Conservation (phyloP, 2,797 vertebrate species). For the Eupleurogrammus muticus region DNA sequence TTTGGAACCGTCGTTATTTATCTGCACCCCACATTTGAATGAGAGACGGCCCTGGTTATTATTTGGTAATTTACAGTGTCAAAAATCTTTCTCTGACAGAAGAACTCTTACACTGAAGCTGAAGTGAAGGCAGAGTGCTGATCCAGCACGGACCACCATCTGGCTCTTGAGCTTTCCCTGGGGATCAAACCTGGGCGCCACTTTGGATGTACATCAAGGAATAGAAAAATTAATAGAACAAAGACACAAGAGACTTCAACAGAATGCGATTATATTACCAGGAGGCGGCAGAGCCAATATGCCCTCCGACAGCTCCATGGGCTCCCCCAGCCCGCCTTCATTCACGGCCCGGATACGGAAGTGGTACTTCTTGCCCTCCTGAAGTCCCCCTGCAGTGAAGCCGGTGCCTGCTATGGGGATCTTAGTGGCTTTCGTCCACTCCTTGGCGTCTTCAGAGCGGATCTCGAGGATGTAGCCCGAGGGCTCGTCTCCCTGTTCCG, state of each 20-base stretch:
- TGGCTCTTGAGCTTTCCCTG: slow-evolving; percentile 80
- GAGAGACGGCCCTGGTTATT: too few species aligned
- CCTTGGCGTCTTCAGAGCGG: slow-evolving; percentile 67
- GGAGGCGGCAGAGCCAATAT: slow-evolving; percentile 75
- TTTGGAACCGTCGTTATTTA: too few species aligned
- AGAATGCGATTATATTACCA: slow-evolving; percentile 62
- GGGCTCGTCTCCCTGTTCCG: slow-evolving; percentile 64
- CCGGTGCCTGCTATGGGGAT: slow-evolving; percentile 70
- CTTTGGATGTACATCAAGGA: slow-evolving; percentile 30
- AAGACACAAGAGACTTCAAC: background rate
- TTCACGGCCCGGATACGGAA: slow-evolving; percentile 79
- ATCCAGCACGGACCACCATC: slow-evolving; percentile 78
- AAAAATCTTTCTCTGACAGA: background rate
- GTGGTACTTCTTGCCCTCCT: slow-evolving; percentile 77
- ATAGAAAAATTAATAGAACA: background rate
- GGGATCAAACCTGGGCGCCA: slow-evolving; percentile 73
- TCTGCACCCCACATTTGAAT: too few species aligned
- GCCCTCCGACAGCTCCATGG: slow-evolving; percentile 64
- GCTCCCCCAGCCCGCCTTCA: slow-evolving; percentile 74
- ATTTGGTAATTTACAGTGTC: background rate
- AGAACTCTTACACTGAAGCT: slow-evolving; percentile 75
- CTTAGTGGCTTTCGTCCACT: slow-evolving; percentile 79
- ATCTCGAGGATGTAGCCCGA: slow-evolving; percentile 78
- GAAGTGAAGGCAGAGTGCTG: slow-evolving; percentile 73
- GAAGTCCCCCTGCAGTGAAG: slow-evolving; percentile 75